Percentiles rank a stretch among this genome's conserved stretches.
phyloP scores from a whole-genome alignment of 2,797 vertebrate genomes.

The Amblyopsis hoosieri region DNA sequence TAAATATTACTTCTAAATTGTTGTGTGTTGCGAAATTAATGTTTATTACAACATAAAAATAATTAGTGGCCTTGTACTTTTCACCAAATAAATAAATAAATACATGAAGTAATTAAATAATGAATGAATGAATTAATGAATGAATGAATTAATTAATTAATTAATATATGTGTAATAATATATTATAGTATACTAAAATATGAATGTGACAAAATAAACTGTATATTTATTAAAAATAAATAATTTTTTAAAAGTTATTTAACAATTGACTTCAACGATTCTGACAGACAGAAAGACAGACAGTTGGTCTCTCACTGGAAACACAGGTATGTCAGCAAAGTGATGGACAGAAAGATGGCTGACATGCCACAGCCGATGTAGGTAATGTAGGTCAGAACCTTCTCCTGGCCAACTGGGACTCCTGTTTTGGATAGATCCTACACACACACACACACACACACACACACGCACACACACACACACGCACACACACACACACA shows the following conservation, averaged over 20 bases:
- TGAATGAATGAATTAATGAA: background rate
- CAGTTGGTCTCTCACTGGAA: constrained; percentile 55
- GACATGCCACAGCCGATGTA: constrained; percentile 95
- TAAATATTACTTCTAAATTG: background rate
- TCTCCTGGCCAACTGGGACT: constrained; percentile 66
- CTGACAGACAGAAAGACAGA: background rate
- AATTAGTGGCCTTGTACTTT: no score
- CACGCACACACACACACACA: background rate
- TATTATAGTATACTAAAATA: no score
- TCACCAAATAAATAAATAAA: background rate
- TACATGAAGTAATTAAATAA: background rate
- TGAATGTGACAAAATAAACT: no score
- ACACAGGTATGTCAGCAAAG: constrained; percentile 73
- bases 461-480: background rate
- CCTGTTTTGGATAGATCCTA: constrained; percentile 83
- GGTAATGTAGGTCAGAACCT: constrained; percentile 89
- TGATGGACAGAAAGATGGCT: constrained; percentile 88
- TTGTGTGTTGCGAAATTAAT: no score
- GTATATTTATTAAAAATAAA: background rate
- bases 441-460: constrained; percentile 19
- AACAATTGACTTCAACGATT: no score
- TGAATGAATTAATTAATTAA: background rate
- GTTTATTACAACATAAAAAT: no score
- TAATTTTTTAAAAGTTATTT: background rate
- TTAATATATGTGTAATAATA: no score